A percentile compares a stretch with the other conserved stretches of the same genome.
These are phyloP conservation scores for Phataginus tetradactyla DNA, from an alignment of 2,797 vertebrate species.

Conservation along the genomic window DNA sequence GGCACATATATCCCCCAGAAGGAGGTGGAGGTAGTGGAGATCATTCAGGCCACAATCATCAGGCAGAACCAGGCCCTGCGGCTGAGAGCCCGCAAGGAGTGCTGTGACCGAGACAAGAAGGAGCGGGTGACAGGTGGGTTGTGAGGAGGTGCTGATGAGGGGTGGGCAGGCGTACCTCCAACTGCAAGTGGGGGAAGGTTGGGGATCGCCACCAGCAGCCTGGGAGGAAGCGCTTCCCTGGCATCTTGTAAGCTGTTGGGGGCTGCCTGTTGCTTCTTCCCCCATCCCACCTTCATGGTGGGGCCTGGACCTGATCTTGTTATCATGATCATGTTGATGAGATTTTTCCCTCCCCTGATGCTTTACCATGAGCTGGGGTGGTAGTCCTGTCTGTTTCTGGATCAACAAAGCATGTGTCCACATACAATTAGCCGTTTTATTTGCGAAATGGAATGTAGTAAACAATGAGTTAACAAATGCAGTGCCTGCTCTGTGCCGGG, in stretches of 20 bases:
- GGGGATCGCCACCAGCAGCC: neutral
- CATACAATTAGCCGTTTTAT: neutral
- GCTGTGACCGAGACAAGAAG: constrained; percentile 88
- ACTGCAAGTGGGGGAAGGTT: neutral
- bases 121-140: constrained; percentile 91
- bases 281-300: rapidly evolving
- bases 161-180: rapidly evolving
- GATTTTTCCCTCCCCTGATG: too few species aligned
- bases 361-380: rapidly evolving
- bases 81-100: constrained; percentile 93
- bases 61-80: constrained; percentile 94
- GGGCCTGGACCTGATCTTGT: neutral
- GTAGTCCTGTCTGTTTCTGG: neutral
- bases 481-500: neutral
- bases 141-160: neutral
- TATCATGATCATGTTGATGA: rapidly evolving
- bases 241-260: neutral
- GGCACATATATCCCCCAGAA: constrained; percentile 95
- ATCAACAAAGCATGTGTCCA: neutral
- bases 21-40: constrained; percentile 92
- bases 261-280: neutral
- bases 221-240: neutral
- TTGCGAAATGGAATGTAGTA: neutral
- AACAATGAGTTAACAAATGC: neutral
- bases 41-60: constrained; percentile 93